These are phyloP conservation scores for Prionailurus bengalensis DNA, from an alignment of 2,113 vertebrate genomes.

Conservation along the genomic window DNA sequence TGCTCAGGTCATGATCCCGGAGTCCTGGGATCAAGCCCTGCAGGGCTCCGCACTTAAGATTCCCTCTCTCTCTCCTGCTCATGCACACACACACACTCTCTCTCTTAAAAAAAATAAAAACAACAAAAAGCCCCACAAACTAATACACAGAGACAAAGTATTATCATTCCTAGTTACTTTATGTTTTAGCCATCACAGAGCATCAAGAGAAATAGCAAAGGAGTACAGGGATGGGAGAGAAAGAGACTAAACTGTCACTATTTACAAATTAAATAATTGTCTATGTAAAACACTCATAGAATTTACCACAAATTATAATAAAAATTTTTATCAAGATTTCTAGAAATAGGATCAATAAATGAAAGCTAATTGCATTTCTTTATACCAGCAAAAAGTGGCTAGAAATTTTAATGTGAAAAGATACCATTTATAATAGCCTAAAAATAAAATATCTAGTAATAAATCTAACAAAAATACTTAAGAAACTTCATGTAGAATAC, in stretches of 20 bases:
- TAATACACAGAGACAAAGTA: neutral
- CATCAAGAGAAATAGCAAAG: neutral
- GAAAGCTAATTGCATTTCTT: neutral
- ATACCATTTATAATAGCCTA: neutral
- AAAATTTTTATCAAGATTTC: neutral
- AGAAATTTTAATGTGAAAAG: neutral
- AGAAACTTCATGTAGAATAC: neutral
- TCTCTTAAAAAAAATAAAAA: neutral
- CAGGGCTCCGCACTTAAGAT: no score
- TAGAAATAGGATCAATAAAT: neutral
- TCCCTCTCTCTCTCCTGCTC: no score
- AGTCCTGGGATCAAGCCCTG: no score
- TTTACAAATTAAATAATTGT: neutral
- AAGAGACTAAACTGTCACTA: neutral
- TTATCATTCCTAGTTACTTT: neutral
- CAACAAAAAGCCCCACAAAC: neutral
- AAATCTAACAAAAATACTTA: constrained; percentile 40
- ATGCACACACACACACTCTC: no score
- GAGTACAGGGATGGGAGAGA: neutral
- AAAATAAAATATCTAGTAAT: neutral
- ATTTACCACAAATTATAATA: neutral
- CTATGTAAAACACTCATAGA: neutral
- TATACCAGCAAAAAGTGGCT: neutral
- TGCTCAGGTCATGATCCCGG: no score
- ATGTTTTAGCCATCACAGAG: neutral